Base-by-base conservation (phyloP, 2,888 invertebrate genomes). In the Sarcophaga variegata region DNA sequence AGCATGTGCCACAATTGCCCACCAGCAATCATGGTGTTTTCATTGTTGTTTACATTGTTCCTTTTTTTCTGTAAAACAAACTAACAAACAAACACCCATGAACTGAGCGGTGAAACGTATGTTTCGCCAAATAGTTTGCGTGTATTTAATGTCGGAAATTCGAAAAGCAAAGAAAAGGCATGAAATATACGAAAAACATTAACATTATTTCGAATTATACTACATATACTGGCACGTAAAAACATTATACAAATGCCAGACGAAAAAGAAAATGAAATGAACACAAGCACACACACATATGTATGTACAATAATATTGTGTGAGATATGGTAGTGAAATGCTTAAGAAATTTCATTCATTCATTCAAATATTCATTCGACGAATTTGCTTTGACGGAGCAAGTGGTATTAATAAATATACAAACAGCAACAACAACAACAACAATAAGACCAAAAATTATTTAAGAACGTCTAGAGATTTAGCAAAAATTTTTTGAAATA, bases 321-420 rank as follows among this genome's bases (percentile, higher is more conserved):
- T 6, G 37, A 37, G 37, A 37, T 37, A 6, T 6, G 6, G 37
- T 6, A 37, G 67, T 49, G 76, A 77, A 83, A 60, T 72, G 71
- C 70, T 72, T 76, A 81, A 87, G 75, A 82, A 84, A 81, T 62
- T 87, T 87, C 87, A 87, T 87, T 87, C 87, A 87, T 86, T 81
- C 70, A 80, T 49, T 49, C 0, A 49, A 49, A 49, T 49, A 64
- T 64, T 66, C 71, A 85, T 75, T 82, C 70, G 66, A 78, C 84
- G 49, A 70, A 62, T 78, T 78, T 78, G 83, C 83, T 84, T 81
- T 79, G 81, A 74, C 84, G 76, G 75, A 87, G 84, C 87, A 87
- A 87, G 87, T 87, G 87, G 84, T 81, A 81, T 80, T 81, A 77
- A 83, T 63, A 70, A 83, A 78, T 70, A 62, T 67, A 78, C 20